Evolutionary conservation across 2,113 vertebrate species (phyloP).

Genomic region (Actinemys pallida): DNA sequence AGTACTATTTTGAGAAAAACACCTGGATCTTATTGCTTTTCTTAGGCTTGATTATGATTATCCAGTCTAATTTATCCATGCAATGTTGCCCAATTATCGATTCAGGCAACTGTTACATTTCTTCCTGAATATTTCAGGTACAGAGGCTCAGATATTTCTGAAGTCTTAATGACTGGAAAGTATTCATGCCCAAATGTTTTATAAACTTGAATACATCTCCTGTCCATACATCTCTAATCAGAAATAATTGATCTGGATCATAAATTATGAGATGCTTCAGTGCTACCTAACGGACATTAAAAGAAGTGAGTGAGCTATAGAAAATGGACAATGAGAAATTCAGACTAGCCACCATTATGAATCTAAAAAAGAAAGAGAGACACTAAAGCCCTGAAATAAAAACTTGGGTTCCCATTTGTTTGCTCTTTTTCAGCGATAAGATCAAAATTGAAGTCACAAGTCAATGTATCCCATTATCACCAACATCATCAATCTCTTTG

Average conservation of each 20-base stretch:
- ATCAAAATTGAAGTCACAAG: slow-evolving; percentile 76
- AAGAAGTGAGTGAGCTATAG: neutral
- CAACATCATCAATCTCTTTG: slow-evolving; percentile 70
- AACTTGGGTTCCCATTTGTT: slow-evolving; percentile 61
- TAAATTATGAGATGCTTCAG: slow-evolving; percentile 21
- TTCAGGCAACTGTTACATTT: neutral
- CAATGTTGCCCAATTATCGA: neutral
- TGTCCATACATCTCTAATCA: neutral
- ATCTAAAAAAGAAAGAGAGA: slow-evolving; percentile 43
- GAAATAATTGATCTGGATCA: neutral
- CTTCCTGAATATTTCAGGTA: slow-evolving; percentile 22
- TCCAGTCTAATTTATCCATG: slow-evolving; percentile 14
- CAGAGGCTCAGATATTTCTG: slow-evolving; percentile 4
- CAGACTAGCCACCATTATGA: slow-evolving; percentile 29
- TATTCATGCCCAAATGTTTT: neutral
- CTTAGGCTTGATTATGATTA: neutral
- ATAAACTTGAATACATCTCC: neutral
- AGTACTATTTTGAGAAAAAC: slow-evolving; percentile 27
- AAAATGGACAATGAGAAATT: slow-evolving; percentile 18
- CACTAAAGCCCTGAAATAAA: slow-evolving; percentile 54
- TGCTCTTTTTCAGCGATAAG: slow-evolving; percentile 63
- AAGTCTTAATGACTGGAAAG: neutral
- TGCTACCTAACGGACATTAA: neutral
- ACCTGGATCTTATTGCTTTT: neutral
- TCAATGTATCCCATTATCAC: slow-evolving; percentile 75